Percentiles rank a stretch among this genome's conserved stretches.
Conservation (phyloP, 2,797 vertebrate genomes). For the Galaxias olidus region DNA sequence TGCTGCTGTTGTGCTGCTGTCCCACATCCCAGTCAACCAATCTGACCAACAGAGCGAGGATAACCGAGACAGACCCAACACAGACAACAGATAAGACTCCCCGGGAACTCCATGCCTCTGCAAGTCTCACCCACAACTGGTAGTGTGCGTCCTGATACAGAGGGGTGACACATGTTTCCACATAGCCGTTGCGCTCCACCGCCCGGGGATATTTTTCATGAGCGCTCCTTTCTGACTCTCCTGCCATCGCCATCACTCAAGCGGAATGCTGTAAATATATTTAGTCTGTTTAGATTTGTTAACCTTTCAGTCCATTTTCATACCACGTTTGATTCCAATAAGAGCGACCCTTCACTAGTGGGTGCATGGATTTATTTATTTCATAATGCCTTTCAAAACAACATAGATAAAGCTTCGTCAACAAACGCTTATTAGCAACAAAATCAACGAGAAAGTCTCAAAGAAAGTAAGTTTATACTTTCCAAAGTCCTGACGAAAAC, state of each 20-base stretch:
- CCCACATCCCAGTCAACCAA: conserved; percentile 68
- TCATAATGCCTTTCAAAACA: background rate
- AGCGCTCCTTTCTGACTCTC: conserved; percentile 59
- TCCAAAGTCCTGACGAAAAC: conserved; percentile 3
- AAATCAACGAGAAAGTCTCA: background rate
- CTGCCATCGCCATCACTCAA: conserved; percentile 57
- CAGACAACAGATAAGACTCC: conserved; percentile 46
- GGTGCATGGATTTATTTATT: background rate
- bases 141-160: conserved; percentile 51
- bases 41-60: conserved; percentile 68
- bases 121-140: conserved; percentile 61
- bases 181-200: conserved; percentile 66
- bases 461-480: background rate
- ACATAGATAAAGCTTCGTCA: background rate
- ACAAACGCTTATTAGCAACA: background rate
- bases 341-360: conserved; percentile 2
- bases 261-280: conserved; percentile 17
- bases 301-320: conserved; percentile 16
- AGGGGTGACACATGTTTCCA: conserved; percentile 65
- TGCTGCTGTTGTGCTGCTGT: conserved; percentile 31
- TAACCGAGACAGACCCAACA: conserved; percentile 11
- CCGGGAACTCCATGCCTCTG: conserved; percentile 65
- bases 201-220: conserved; percentile 62
- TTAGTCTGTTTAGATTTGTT: conserved; percentile 20
- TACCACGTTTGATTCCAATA: conserved; percentile 11